phyloP scores from a whole-genome alignment of 1,140 invertebrate genomes.

The Stenopsyche tienmushanensis region DNA sequence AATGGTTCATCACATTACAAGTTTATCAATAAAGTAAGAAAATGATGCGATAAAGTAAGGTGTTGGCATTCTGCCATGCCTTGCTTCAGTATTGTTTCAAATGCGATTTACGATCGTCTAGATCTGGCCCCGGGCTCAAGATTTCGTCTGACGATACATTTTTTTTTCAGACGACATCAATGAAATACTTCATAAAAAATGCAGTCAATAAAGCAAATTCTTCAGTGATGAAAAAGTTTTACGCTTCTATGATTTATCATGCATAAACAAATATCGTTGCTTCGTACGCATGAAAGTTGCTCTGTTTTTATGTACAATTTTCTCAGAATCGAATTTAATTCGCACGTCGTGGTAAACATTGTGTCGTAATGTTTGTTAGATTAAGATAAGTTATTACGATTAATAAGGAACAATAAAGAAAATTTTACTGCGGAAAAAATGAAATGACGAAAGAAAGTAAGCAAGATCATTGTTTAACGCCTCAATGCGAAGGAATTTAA shows the following conservation, averaged over 20 bases:
- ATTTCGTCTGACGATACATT: neutral
- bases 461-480: neutral
- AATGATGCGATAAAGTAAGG: conserved; percentile 26
- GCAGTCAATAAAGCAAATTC: neutral
- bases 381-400: neutral
- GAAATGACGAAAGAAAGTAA: neutral
- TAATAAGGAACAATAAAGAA: neutral
- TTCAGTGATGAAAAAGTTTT: no score
- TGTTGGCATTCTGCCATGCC: conserved; percentile 18
- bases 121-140: conserved; percentile 1
- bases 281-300: neutral
- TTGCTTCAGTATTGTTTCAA: conserved; percentile 33
- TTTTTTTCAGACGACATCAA: neutral
- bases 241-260: neutral
- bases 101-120: conserved; percentile 29
- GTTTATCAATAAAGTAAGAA: conserved; percentile 30
- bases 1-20: no score
- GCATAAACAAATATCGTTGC: neutral
- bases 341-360: neutral
- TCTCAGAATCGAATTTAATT: neutral
- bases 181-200: conserved; percentile 3
- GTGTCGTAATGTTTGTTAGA: neutral
- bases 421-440: neutral
- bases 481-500: neutral
- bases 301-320: neutral